Base-by-base conservation (phyloP, 1,140 invertebrate genomes). In the Lordiphosa collinella region DNA sequence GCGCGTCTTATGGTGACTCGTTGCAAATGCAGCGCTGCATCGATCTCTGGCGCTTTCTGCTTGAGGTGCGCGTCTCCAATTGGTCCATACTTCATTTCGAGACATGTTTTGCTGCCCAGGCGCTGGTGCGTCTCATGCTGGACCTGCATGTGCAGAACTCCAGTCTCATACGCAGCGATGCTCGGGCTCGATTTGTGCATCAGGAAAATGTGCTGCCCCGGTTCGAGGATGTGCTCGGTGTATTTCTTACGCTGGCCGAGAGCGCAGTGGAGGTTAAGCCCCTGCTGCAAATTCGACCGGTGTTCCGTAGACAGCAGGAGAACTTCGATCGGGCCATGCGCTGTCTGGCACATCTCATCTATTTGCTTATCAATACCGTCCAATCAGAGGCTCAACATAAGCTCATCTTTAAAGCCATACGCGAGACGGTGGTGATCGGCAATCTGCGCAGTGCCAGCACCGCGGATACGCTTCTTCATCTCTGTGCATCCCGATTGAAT, bases 1-100 rank as follows among this genome's bases (percentile, higher is more conserved):
- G 96, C 34, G 96, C 96, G 3, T 93, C 95, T 0, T 97, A 96
- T 90, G 96, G 95, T 1, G 96, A 97, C 88, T 93, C 94, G 12
- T 89, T 95, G 56, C 92, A 94, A 59, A 95, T 96, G 89, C 94
- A 96, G 80, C 91, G 94, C 47, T 97, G 96, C 87, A 95, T 97
- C 55, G 94, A 96, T 89, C 90, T 97, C 11, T 97, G 96, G 96
- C 90, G 91, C 55, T 92, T 95, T 89, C 94, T 94, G 22, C 90
- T 97, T 11, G 92, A 96, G 88, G 92, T 95, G 47, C 91, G 95
- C 63, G 93, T 96, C 4, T 91, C 93, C 68, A 96, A 94, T 89
- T 94, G 94, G 90, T 93, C 93, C 12, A 92, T 95, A 61, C 84
- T 93, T 18, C 91, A 91, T 67, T 88, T 91, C 6, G 95, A 97